Evolutionary conservation across 2,113 vertebrate species (phyloP).

Genomic region (Ictalurus punctatus): DNA sequence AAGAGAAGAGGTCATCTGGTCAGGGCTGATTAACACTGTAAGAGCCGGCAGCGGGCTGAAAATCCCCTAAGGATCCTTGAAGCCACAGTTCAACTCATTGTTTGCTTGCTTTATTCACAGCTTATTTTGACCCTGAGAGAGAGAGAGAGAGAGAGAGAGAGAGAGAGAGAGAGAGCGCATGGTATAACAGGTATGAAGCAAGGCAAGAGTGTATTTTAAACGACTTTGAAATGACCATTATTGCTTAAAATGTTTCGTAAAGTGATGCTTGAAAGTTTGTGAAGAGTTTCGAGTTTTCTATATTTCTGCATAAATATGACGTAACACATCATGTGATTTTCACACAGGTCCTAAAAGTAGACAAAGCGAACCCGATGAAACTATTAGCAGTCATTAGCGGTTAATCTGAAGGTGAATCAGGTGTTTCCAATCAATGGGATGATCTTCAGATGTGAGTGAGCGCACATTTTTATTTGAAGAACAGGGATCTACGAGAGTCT

Average conservation of each 20-base stretch:
- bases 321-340: too few species aligned
- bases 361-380: too few species aligned
- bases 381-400: too few species aligned
- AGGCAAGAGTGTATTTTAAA: neutral
- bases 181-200: neutral
- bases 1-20: slow-evolving; percentile 32
- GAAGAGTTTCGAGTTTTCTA: too few species aligned
- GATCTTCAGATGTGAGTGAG: too few species aligned
- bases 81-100: neutral
- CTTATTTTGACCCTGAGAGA: neutral
- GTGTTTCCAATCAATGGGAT: too few species aligned
- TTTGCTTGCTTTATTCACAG: slow-evolving; percentile 7
- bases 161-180: neutral
- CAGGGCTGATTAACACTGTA: slow-evolving; percentile 38
- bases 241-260: neutral
- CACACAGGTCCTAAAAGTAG: too few species aligned
- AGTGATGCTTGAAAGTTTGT: too few species aligned
- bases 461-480: too few species aligned
- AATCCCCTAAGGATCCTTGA: slow-evolving; percentile 30
- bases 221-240: neutral
- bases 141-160: neutral
- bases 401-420: too few species aligned
- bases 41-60: slow-evolving; percentile 29
- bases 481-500: too few species aligned
- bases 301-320: too few species aligned